Base-by-base conservation (phyloP, 2,113 vertebrate genomes). In the Gallinago paraguaiae region DNA sequence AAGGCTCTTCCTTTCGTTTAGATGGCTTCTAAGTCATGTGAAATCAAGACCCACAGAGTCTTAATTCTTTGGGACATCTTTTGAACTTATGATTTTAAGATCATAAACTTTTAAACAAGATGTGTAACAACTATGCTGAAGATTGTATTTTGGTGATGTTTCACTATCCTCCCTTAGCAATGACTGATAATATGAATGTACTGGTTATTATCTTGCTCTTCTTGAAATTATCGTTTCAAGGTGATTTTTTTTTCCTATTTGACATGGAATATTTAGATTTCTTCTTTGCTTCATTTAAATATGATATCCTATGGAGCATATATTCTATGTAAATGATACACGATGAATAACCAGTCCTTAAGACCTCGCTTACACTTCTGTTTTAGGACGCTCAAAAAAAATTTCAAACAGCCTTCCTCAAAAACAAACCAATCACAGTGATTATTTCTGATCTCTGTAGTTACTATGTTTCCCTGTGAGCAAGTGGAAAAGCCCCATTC, bases 1-100 rank as follows among this genome's bases (percentile, higher is more conserved):
- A 93, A 82, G 77, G 28, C 43, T 89, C 89, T 91, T 95, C 81
- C 61, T 76, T 79, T 87, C 45, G 27, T 76, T 95, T 79, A 95
- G 65, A 78, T 61, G 23, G 7, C 61, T 89, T 95, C 81, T 39
- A 92, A 79, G 35, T 57, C 53, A 82, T 37, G 41, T 79, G 5
- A 50, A 88, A 88, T 69, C 0, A 10, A 95, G 27, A 65, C 11
- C 35, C 8, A 43, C 13, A 30, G 69, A 13, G 35, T 45, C 39
- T 72, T 91, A 92, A 91, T 82, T 91, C 86, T 72, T 68, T 85
- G 65, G 35, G 33, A 50, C 30, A 87, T 41, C 61, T 95, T 76
- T 82, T 75, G 74, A 95, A 75, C 57, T 71, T 68, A 6, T 3
- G 17, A 41, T 10, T 79, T 78, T 84, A 46, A 82, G 33, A 65